Percentiles rank a stretch among this genome's conserved stretches.
Conservation (phyloP, 2,888 invertebrate species). For the Smittia sp. region DNA sequence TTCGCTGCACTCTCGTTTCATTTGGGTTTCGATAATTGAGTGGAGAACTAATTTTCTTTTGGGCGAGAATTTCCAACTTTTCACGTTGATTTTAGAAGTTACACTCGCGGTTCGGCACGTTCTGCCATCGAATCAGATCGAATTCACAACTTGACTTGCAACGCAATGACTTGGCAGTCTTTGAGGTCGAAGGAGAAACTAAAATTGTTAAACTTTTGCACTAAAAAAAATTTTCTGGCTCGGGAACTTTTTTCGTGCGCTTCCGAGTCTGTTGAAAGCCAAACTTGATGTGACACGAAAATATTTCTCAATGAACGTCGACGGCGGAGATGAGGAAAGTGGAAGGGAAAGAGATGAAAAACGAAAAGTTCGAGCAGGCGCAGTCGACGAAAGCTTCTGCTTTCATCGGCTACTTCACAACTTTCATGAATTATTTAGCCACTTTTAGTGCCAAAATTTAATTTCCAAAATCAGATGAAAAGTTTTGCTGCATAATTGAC, state of each 20-base stretch:
- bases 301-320: constrained; percentile 22
- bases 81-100: background rate
- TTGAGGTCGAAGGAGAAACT: background rate
- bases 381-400: background rate
- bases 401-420: background rate
- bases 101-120: background rate
- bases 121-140: background rate
- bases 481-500: background rate
- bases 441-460: background rate
- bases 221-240: constrained; percentile 7
- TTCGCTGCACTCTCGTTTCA: background rate
- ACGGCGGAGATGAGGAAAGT: background rate
- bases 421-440: background rate
- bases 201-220: background rate
- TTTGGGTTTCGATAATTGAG: background rate
- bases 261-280: constrained; percentile 20
- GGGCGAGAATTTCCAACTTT: background rate
- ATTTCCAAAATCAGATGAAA: background rate
- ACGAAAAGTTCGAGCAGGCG: constrained; percentile 4
- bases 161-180: background rate
- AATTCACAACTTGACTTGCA: background rate
- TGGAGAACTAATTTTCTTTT: background rate
- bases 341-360: constrained; percentile 2
- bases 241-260: background rate
- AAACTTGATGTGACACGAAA: constrained; percentile 32